A percentile compares a stretch with the other conserved stretches of the same genome.
Conservation (phyloP, 2,797 vertebrate species). For the Ceryle rudis region DNA sequence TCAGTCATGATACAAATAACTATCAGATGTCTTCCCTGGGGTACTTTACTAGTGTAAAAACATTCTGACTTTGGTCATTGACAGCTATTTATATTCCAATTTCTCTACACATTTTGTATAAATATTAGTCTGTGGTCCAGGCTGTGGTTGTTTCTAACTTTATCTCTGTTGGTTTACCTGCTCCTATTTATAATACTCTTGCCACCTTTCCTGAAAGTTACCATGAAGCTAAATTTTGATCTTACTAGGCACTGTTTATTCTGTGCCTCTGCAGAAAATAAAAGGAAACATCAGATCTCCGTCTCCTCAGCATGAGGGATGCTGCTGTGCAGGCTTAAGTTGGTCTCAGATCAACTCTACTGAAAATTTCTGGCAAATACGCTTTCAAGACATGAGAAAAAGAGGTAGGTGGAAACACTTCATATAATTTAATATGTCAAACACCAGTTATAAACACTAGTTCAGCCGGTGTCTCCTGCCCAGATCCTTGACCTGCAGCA, state of each 20-base stretch:
- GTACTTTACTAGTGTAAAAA: not conserved
- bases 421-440: not conserved
- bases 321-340: not conserved
- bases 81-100: slow-evolving; percentile 22
- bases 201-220: slow-evolving; percentile 3
- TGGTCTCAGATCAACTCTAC: not conserved
- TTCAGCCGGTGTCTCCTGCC: not conserved
- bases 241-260: not conserved
- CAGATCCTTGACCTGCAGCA: not conserved
- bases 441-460: not conserved
- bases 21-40: not conserved
- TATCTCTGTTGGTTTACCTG: not conserved
- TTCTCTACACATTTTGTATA: slow-evolving; percentile 7
- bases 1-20: not conserved
- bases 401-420: not conserved
- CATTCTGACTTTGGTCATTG: not conserved
- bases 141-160: slow-evolving; percentile 37
- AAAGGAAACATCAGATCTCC: not conserved
- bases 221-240: not conserved
- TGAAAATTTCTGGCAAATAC: not conserved
- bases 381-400: not conserved
- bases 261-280: not conserved
- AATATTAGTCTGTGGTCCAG: slow-evolving; percentile 34
- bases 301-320: not conserved
- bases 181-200: not conserved